These are phyloP conservation scores for Beris chalybata DNA, from an alignment of 2,888 invertebrate species.

Conservation along the genomic window DNA sequence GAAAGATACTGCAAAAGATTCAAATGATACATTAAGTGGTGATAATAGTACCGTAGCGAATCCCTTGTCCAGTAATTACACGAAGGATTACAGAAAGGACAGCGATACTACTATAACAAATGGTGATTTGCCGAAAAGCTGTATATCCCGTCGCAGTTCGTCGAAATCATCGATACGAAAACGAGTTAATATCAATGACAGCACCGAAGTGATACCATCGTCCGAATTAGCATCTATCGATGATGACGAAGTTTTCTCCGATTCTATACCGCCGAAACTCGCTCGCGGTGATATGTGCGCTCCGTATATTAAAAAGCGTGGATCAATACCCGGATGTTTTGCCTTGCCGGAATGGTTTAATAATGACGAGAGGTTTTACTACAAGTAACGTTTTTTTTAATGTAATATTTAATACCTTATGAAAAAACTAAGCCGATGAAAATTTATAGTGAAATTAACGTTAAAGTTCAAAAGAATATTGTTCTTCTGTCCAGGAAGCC, in stretches of 20 bases:
- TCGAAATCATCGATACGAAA: slow-evolving; percentile 53
- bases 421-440: slow-evolving; percentile 18
- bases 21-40: slow-evolving; percentile 7
- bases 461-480: no score
- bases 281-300: slow-evolving; percentile 58
- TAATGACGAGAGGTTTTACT: slow-evolving; percentile 53
- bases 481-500: no score
- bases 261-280: slow-evolving; percentile 57
- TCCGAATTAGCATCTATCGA: slow-evolving; percentile 49
- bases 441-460: no score
- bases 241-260: slow-evolving; percentile 68
- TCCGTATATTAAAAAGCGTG: slow-evolving; percentile 56
- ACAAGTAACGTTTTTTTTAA: slow-evolving; percentile 46
- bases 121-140: slow-evolving; percentile 49
- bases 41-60: slow-evolving; percentile 13
- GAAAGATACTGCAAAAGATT: slow-evolving; percentile 1
- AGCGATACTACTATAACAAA: slow-evolving; percentile 20
- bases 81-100: slow-evolving; percentile 2
- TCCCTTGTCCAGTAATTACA: slow-evolving; percentile 1
- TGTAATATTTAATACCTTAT: slow-evolving; percentile 21
- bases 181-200: slow-evolving; percentile 54
- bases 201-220: slow-evolving; percentile 53
- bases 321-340: slow-evolving; percentile 46
- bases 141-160: slow-evolving; percentile 53
- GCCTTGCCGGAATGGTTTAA: slow-evolving; percentile 58